Conservation (phyloP, 64 coral and sea anemone species). For the Astreopora myriophthalma region DNA sequence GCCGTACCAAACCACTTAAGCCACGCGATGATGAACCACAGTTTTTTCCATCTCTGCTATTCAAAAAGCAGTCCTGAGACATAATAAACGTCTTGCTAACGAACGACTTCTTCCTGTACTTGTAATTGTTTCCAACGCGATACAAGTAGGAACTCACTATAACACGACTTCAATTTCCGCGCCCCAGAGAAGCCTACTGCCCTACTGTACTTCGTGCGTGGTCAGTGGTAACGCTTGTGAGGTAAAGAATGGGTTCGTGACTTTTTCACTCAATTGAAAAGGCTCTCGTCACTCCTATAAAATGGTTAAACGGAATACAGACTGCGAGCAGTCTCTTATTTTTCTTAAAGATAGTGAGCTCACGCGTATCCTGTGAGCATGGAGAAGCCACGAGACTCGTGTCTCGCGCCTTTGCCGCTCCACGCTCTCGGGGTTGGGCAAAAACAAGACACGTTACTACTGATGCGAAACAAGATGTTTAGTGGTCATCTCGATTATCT, state of each 20-base stretch:
- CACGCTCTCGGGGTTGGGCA: neutral
- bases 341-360: too few species aligned
- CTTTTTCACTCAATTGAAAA: too few species aligned
- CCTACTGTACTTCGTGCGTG: too few species aligned
- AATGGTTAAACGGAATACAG: too few species aligned
- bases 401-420: neutral
- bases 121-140: neutral
- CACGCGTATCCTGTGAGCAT: too few species aligned
- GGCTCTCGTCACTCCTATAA: too few species aligned
- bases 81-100: neutral
- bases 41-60: conserved; percentile 31
- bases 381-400: too few species aligned
- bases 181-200: too few species aligned
- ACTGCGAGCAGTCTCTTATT: too few species aligned
- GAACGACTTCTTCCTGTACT: conserved; percentile 8
- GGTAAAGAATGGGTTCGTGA: too few species aligned
- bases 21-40: conserved; percentile 47
- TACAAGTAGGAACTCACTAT: neutral
- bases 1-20: conserved; percentile 29
- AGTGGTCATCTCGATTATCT: conserved; percentile 22
- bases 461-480: conserved; percentile 28
- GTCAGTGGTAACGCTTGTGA: too few species aligned
- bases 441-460: conserved; percentile 33
- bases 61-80: conserved; percentile 3
- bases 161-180: too few species aligned